Evolutionary conservation across 2,797 vertebrate species (phyloP).

Genomic region (Centroberyx gerrardi): DNA sequence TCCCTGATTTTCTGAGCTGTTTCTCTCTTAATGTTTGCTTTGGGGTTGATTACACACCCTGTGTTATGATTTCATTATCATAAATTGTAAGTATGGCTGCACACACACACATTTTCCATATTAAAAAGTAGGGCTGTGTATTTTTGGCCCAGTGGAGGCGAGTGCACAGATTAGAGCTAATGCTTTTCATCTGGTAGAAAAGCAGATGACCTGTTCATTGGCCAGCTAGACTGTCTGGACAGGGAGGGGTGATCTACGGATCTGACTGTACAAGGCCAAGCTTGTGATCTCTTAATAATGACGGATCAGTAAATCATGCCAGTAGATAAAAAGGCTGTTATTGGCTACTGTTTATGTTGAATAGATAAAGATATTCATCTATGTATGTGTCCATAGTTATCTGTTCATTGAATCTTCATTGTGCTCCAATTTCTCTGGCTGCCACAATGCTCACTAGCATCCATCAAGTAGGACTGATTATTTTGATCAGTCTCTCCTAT

Average conservation of each 20-base stretch:
- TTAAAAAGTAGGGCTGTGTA: constrained; percentile 54
- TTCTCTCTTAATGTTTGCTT: constrained; percentile 31
- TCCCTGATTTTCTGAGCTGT: constrained; percentile 23
- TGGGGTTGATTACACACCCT: constrained; percentile 43
- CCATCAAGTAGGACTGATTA: constrained; percentile 19
- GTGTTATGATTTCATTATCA: constrained; percentile 70
- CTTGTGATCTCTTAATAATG: constrained; percentile 42
- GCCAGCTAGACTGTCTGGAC: constrained; percentile 45
- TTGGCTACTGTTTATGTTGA: constrained; percentile 23
- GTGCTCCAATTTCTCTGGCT: constrained; percentile 18
- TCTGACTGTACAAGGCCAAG: constrained; percentile 27
- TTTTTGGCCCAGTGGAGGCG: constrained; percentile 49
- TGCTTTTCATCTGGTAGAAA: constrained; percentile 70
- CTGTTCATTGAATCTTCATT: constrained; percentile 9
- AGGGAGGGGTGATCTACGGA: constrained; percentile 16
- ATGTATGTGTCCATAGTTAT: neutral
- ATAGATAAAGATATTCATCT: constrained; percentile 23
- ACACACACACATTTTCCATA: constrained; percentile 69
- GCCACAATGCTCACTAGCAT: neutral
- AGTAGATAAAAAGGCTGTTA: constrained; percentile 17
- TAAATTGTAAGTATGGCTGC: constrained; percentile 57
- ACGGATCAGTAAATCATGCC: constrained; percentile 16
- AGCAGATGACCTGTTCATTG: constrained; percentile 59
- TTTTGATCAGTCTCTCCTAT: constrained; percentile 41
- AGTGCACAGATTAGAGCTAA: constrained; percentile 66